Percentiles rank a stretch among this genome's conserved stretches.
Conservation (phyloP, 2,888 invertebrate species). For the Heliconius charithonia region DNA sequence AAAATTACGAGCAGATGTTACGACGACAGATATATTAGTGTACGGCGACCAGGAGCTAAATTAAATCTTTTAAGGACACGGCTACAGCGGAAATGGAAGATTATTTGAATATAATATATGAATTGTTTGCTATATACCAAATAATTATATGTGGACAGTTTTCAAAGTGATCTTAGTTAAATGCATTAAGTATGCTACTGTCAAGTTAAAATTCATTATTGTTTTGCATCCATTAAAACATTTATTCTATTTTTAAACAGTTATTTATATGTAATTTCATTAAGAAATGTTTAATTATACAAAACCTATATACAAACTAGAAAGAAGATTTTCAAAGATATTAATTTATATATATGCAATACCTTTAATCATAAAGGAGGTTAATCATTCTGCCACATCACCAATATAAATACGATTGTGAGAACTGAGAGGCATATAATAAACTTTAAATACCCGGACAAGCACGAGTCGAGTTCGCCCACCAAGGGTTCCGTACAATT, state of each 20-base stretch:
- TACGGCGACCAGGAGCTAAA: slow-evolving; percentile 49
- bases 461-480: no score
- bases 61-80: slow-evolving; percentile 39
- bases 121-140: neutral
- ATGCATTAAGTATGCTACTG: neutral
- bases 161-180: neutral
- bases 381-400: neutral
- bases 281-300: no score
- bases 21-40: slow-evolving; percentile 69
- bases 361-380: neutral
- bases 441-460: no score
- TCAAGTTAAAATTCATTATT: neutral
- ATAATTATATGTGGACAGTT: neutral
- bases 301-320: no score
- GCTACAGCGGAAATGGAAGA: slow-evolving; percentile 26
- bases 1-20: slow-evolving; percentile 68
- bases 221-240: neutral
- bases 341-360: no score
- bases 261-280: neutral
- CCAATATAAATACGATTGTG: neutral
- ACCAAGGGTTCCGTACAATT: no score
- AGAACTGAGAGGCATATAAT: neutral
- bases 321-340: no score
- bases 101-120: slow-evolving; percentile 6
- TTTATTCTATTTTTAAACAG: no score